A percentile compares a stretch with the other conserved stretches of the same genome.
phyloP scores from a whole-genome alignment of 1,140 invertebrate species.

The Drosophila pseudoobscura region DNA sequence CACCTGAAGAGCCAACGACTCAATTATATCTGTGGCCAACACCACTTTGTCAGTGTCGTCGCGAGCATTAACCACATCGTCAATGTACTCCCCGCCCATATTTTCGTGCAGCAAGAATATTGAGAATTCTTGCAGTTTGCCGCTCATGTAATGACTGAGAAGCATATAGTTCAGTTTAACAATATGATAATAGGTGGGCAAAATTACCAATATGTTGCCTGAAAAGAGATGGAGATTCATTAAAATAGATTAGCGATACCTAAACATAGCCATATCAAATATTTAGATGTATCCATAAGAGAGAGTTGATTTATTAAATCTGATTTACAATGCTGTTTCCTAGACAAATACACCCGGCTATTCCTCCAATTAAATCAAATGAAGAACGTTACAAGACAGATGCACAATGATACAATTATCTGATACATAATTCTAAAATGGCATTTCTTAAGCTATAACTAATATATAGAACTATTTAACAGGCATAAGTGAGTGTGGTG shows the following conservation, averaged over 20 bases:
- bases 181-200: slow-evolving; percentile 69
- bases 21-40: slow-evolving; percentile 64
- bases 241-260: not conserved
- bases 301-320: slow-evolving; percentile 48
- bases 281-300: slow-evolving; percentile 6
- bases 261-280: not conserved
- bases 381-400: slow-evolving; percentile 35
- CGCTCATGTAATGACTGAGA: slow-evolving; percentile 58
- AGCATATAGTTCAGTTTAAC: slow-evolving; percentile 72
- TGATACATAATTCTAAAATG: slow-evolving; percentile 44
- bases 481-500: slow-evolving; percentile 46
- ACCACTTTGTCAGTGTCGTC: slow-evolving; percentile 49
- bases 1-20: slow-evolving; percentile 47
- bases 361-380: slow-evolving; percentile 5
- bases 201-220: slow-evolving; percentile 75
- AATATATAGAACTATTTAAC: slow-evolving; percentile 65
- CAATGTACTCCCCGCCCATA: slow-evolving; percentile 46
- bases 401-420: slow-evolving; percentile 39
- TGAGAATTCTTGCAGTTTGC: slow-evolving; percentile 45
- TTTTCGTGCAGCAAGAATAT: slow-evolving; percentile 59
- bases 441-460: slow-evolving; percentile 52
- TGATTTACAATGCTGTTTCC: slow-evolving; percentile 53
- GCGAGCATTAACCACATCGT: slow-evolving; percentile 20
- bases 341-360: slow-evolving; percentile 45
- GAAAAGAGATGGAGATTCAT: not conserved